Base-by-base conservation (phyloP, 2,113 vertebrate genomes). In the Acanthisitta chloris region DNA sequence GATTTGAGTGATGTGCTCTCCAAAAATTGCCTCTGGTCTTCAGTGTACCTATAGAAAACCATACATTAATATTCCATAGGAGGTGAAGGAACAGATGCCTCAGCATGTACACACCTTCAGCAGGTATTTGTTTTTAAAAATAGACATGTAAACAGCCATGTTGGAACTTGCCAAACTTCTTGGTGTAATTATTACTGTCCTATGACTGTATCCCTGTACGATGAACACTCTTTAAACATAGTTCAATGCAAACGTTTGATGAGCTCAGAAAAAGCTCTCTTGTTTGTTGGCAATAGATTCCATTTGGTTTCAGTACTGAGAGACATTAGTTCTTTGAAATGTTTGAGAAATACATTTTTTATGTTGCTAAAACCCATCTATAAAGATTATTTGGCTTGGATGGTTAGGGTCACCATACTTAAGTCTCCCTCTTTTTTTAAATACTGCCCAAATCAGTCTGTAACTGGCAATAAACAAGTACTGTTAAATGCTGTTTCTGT, bases 51-150 rank as follows among this genome's bases (percentile, higher is more conserved):
- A 29, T 18, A 78, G 86, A 74, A 91, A 91, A 64, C 8, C n/a
- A 19, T 45, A 23, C 10, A 40, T 59, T 78, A 67, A 29, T 42
- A 80, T 38, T 79, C 31, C 51, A 69, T 72, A 62, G 25, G 70
- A 91, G n/a, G 54, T 34, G 66, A 85, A 91, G 40, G 36, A 58
- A 87, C 26, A 72, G 85, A 79, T 52, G 29, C 49, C 70, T 94
- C 61, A 72, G 26, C 65, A 88, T 36, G 59, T 42, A 83, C 83
- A 84, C 73, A 86, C 88, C 95, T 94, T 81, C 66, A 86, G 33
- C 25, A 91, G 52, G 78, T 88, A 95, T 92, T 96, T 90, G 45
- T 94, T 96, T 94, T 91, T 77, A 33, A 95, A 95, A 95, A 91
- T 29, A 74, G 59, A 16, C 38, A 19, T 16, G 59, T 88, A 94